Conservation (phyloP, 2,113 vertebrate species). For the Ivindomyrus marchei region DNA sequence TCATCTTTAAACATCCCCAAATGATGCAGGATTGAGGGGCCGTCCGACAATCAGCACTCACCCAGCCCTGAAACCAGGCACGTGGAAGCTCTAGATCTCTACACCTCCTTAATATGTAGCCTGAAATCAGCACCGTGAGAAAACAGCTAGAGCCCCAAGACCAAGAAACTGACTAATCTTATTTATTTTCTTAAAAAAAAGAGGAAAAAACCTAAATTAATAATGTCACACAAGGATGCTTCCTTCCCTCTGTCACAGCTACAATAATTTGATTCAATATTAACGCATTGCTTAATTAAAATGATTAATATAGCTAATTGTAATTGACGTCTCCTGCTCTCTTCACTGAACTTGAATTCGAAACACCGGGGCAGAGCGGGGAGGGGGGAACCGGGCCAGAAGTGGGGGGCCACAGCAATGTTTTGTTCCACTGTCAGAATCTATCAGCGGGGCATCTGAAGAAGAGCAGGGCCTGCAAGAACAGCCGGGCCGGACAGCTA, state of each 20-base stretch:
- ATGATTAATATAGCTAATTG: slow-evolving; percentile 68
- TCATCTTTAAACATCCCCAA: background rate
- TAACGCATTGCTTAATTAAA: slow-evolving; percentile 70
- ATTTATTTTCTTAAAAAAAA: slow-evolving; percentile 43
- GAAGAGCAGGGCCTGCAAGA: background rate
- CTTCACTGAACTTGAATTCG: slow-evolving; percentile 29
- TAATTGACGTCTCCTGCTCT: slow-evolving; percentile 52
- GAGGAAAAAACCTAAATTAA: slow-evolving; percentile 58
- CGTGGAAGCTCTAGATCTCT: background rate
- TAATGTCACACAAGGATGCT: slow-evolving; percentile 52
- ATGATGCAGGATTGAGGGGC: background rate
- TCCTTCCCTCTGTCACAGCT: slow-evolving; percentile 46
- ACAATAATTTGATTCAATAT: slow-evolving; percentile 66
- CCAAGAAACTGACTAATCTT: background rate
- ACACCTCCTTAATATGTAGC: background rate
- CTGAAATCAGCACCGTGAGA: slow-evolving; percentile 54
- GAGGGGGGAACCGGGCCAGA: background rate
- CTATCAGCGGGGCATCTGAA: background rate
- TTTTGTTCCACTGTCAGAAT: slow-evolving; percentile 17
- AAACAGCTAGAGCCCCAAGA: slow-evolving; percentile 54
- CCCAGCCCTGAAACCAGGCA: background rate
- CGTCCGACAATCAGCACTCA: background rate
- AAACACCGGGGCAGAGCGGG: slow-evolving; percentile 12
- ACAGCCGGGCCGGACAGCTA: background rate
- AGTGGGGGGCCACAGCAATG: no score